These are phyloP conservation scores for Chloromyia formosa DNA, from an alignment of 2,888 invertebrate genomes.

Conservation along the genomic window DNA sequence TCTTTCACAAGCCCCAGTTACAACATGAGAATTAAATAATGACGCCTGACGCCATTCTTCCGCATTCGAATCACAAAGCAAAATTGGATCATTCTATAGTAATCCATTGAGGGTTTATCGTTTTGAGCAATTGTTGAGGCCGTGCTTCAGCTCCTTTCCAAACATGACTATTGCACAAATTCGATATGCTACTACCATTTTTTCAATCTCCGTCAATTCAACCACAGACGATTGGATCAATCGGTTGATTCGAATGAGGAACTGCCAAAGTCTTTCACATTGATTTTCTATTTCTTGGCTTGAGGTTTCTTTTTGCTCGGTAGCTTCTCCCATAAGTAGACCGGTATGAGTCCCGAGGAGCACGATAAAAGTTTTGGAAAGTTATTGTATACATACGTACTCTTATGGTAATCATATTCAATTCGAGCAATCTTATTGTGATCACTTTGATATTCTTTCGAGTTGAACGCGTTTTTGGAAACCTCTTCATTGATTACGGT, in stretches of 20 bases:
- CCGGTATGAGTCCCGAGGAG: too few species aligned
- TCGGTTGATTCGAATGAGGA: too few species aligned
- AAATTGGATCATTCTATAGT: not conserved
- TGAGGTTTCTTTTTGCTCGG: not conserved
- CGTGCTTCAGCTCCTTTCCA: not conserved
- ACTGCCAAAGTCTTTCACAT: not conserved
- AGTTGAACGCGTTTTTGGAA: slow-evolving; percentile 16
- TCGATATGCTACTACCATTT: not conserved
- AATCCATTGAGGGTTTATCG: not conserved
- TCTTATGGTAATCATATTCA: not conserved
- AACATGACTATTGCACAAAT: not conserved
- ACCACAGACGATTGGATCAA: not conserved
- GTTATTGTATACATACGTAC: too few species aligned
- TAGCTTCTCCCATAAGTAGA: not conserved
- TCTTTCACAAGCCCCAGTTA: not conserved
- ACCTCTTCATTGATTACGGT: slow-evolving; percentile 33
- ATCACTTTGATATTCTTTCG: not conserved
- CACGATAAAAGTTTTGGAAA: too few species aligned
- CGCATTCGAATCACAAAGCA: not conserved
- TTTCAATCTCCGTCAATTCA: not conserved
- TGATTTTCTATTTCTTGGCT: not conserved
- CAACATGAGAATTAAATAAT: not conserved
- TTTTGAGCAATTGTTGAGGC: not conserved
- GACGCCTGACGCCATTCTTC: not conserved
- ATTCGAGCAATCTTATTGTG: not conserved